Evolutionary conservation across 2,888 invertebrate species (phyloP).

Genomic region (Leptinotarsa haldemani): DNA sequence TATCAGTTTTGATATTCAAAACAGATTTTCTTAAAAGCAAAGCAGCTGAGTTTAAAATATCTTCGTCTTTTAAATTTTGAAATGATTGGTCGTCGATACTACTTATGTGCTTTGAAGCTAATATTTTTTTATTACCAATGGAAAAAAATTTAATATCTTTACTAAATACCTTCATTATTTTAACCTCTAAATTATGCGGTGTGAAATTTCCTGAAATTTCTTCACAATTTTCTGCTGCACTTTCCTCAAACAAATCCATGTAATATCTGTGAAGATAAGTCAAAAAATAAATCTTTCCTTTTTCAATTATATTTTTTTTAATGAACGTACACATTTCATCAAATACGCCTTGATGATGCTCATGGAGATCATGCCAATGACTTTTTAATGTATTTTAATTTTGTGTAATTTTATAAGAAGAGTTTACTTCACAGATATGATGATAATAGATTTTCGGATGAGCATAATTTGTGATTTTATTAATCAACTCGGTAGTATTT

Average conservation of each 20-base stretch:
- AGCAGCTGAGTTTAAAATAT: slow-evolving; percentile 16
- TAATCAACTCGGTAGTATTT: not conserved
- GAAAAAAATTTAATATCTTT: not conserved
- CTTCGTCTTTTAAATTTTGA: not conserved
- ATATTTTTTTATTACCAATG: not conserved
- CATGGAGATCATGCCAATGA: not conserved
- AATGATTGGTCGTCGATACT: not conserved
- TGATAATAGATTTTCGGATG: slow-evolving; percentile 1
- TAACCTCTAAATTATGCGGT: not conserved
- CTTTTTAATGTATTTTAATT: slow-evolving; percentile 4
- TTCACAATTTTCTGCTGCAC: not conserved
- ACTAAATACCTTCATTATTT: not conserved
- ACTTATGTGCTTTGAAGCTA: not conserved
- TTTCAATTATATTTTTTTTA: not conserved
- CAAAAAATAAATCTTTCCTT: not conserved
- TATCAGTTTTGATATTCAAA: too few species aligned
- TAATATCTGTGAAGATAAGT: not conserved
- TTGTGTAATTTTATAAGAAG: slow-evolving; percentile 1
- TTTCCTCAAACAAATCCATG: too few species aligned
- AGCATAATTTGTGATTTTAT: not conserved
- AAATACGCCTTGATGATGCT: slow-evolving; percentile 6
- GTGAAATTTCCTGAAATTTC: slow-evolving; percentile 3
- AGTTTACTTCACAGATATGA: not conserved
- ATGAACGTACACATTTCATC: not conserved
- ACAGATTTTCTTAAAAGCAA: slow-evolving; percentile 7